Evolutionary conservation across 2,888 invertebrate species (phyloP).

Genomic region (Cephus pygmeus): DNA sequence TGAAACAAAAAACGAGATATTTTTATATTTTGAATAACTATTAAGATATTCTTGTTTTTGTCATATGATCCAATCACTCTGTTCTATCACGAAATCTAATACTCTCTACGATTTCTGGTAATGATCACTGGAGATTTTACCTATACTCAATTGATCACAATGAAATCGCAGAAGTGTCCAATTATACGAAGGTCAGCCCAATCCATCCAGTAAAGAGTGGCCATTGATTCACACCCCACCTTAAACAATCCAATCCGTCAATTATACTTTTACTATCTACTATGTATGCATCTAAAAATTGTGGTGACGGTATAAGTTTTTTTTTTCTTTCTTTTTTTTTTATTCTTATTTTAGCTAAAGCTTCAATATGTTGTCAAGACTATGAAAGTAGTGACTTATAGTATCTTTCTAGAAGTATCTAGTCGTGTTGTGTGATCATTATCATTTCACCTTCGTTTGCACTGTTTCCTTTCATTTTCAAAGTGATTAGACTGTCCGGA

Average conservation of each 20-base stretch:
- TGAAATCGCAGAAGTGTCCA: slow-evolving; percentile 11
- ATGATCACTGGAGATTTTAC: not conserved
- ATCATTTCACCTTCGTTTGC: not conserved
- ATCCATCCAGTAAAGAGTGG: slow-evolving; percentile 18
- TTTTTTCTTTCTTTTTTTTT: slow-evolving; percentile 16
- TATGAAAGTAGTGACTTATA: slow-evolving; percentile 34
- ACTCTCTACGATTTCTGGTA: not conserved
- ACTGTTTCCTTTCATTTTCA: not conserved
- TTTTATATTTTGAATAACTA: not conserved
- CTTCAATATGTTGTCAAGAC: slow-evolving; percentile 38
- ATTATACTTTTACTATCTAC: slow-evolving; percentile 28
- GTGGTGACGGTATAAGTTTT: slow-evolving; percentile 48
- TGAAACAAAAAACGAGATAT: not conserved
- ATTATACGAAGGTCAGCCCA: slow-evolving; percentile 17
- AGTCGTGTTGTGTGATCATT: slow-evolving; percentile 18
- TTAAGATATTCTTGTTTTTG: not conserved
- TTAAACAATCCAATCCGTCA: slow-evolving; percentile 16
- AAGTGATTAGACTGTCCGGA: not conserved
- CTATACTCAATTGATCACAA: not conserved
- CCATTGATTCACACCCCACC: slow-evolving; percentile 12
- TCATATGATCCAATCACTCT: not conserved
- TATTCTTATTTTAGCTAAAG: slow-evolving; percentile 29
- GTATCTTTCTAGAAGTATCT: slow-evolving; percentile 33
- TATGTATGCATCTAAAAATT: slow-evolving; percentile 47
- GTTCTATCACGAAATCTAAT: not conserved